phyloP scores from a whole-genome alignment of 2,797 vertebrate species.

The Coreius guichenoti region DNA sequence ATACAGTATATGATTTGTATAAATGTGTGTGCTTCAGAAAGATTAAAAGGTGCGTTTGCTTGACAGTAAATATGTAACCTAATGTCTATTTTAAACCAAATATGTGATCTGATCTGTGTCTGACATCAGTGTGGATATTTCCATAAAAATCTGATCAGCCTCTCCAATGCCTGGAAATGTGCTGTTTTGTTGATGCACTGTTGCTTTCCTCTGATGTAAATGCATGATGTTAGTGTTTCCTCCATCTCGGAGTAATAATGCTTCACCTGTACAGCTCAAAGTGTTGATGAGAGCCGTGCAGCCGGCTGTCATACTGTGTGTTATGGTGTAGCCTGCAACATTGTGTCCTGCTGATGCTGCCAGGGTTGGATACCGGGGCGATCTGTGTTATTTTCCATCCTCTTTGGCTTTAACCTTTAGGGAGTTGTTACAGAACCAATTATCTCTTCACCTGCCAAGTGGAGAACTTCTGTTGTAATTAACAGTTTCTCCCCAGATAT shows the following conservation, averaged over 20 bases:
- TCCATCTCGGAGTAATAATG: not conserved
- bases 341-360: slow-evolving; percentile 17
- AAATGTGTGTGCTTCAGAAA: not conserved
- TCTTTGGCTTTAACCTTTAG: slow-evolving; percentile 46
- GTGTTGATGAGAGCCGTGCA: slow-evolving; percentile 19
- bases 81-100: not conserved
- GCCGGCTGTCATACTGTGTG: slow-evolving; percentile 20
- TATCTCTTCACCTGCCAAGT: slow-evolving; percentile 51
- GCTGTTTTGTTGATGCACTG: slow-evolving; percentile 9
- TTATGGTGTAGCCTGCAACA: slow-evolving; percentile 1
- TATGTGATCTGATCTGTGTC: not conserved
- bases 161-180: not conserved
- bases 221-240: slow-evolving; percentile 20
- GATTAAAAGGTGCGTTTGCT: not conserved
- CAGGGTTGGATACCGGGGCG: not conserved
- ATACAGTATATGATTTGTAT: not conserved
- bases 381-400: slow-evolving; percentile 9
- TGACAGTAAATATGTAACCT: not conserved
- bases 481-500: slow-evolving; percentile 56
- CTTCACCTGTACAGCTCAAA: slow-evolving; percentile 20
- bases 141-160: not conserved
- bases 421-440: slow-evolving; percentile 56
- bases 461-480: slow-evolving; percentile 54
- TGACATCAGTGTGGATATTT: slow-evolving; percentile 2
- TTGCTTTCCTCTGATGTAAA: slow-evolving; percentile 7